Conservation (phyloP, 1,140 invertebrate species). For the Pseudomyrmex dendroicus region DNA sequence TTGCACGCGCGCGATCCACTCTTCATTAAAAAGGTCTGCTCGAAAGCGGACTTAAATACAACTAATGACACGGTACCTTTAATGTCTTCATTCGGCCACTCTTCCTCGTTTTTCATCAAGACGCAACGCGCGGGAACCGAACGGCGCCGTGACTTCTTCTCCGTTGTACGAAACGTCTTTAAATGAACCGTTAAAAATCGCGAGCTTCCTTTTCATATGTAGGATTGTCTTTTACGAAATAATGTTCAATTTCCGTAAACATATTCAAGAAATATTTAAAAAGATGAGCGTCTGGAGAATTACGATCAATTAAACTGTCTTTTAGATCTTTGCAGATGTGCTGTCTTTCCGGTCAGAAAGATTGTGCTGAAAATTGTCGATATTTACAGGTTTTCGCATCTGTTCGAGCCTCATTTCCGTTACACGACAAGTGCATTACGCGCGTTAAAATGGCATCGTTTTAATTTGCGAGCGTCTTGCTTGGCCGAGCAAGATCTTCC, state of each 20-base stretch:
- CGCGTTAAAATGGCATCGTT: slow-evolving; percentile 3
- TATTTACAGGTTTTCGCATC: neutral
- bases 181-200: slow-evolving; percentile 24
- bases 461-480: slow-evolving; percentile 53
- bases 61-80: slow-evolving; percentile 68
- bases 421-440: slow-evolving; percentile 28
- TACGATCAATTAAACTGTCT: neutral
- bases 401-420: neutral
- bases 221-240: neutral
- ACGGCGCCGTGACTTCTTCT: slow-evolving; percentile 13
- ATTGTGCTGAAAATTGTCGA: neutral
- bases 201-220: slow-evolving; percentile 8
- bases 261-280: neutral
- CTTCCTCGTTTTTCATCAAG: slow-evolving; percentile 55
- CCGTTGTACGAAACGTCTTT: slow-evolving; percentile 17
- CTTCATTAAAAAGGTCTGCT: slow-evolving; percentile 72
- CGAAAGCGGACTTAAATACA: slow-evolving; percentile 51
- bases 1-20: slow-evolving; percentile 59
- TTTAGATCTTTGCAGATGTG: neutral
- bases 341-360: neutral
- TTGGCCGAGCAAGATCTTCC: slow-evolving; percentile 37
- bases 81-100: slow-evolving; percentile 65
- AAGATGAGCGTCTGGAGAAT: neutral
- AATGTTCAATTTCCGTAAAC: neutral
- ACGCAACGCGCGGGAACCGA: slow-evolving; percentile 6